These are phyloP conservation scores for Drosophila saltans DNA, from an alignment of 1,140 invertebrate species.

Conservation along the genomic window DNA sequence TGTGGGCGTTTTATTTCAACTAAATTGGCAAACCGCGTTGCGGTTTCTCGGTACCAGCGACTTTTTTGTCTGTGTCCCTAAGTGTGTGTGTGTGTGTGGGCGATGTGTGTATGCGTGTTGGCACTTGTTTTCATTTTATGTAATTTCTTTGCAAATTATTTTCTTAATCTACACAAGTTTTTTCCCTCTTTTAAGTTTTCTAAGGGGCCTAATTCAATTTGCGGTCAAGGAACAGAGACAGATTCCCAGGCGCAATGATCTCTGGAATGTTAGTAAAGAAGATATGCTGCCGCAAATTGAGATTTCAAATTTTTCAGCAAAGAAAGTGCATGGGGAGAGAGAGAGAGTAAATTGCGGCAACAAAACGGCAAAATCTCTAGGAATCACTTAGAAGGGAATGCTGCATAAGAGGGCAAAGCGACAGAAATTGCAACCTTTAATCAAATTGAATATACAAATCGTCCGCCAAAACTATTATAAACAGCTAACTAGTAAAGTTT, in stretches of 20 bases:
- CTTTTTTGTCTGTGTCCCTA: not conserved
- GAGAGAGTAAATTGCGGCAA: constrained; percentile 27
- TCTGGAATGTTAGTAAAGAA: constrained; percentile 33
- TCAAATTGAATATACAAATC: too few relatives aligned
- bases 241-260: not conserved
- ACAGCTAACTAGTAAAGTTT: too few relatives aligned
- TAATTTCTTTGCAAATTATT: constrained; percentile 78
- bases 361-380: constrained; percentile 35
- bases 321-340: constrained; percentile 33
- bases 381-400: not conserved
- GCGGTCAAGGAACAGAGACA: constrained; percentile 44
- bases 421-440: too few relatives aligned
- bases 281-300: constrained; percentile 50
- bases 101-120: constrained; percentile 26
- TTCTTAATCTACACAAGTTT: constrained; percentile 54
- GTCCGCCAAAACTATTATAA: too few relatives aligned
- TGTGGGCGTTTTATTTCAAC: constrained; percentile 77
- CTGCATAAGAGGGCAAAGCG: not conserved
- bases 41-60: constrained; percentile 39
- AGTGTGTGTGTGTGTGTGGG: constrained; percentile 13
- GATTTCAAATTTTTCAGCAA: constrained; percentile 34
- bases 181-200: not conserved
- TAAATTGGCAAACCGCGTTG: constrained; percentile 73
- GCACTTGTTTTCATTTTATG: constrained; percentile 78
- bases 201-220: constrained; percentile 67